Evolutionary conservation across 1,140 invertebrate species (phyloP).

Genomic region (Ditylenchus dipsaci): DNA sequence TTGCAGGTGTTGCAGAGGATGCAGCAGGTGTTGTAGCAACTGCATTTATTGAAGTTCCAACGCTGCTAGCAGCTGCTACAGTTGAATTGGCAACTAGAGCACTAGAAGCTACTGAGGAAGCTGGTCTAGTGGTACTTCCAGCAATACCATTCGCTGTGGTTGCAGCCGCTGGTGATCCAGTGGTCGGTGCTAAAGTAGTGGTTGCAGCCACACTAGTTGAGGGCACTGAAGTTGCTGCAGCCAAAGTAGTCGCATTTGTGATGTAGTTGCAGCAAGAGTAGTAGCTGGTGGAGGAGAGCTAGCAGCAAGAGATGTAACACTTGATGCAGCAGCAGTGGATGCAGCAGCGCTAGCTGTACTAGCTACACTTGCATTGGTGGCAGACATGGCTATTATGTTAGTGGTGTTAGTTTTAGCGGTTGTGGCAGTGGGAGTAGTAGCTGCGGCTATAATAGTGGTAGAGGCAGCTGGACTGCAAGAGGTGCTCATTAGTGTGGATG

Average conservation of each 20-base stretch:
- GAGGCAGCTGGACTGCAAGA: neutral
- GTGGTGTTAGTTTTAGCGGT: neutral
- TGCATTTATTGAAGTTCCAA: too few relatives aligned
- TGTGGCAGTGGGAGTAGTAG: constrained; percentile 4
- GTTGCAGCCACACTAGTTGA: neutral
- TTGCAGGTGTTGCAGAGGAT: too few relatives aligned
- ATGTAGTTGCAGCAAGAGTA: neutral
- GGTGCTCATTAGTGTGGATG: too few relatives aligned
- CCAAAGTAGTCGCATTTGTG: neutral
- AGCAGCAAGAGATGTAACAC: neutral
- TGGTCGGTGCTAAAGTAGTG: neutral
- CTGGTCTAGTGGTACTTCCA: neutral
- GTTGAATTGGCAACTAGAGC: neutral
- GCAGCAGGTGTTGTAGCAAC: too few relatives aligned
- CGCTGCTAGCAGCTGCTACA: neutral
- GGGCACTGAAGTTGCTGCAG: neutral
- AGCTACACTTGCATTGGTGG: neutral
- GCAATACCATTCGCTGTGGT: neutral
- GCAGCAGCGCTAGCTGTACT: neutral
- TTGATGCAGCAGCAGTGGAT: neutral
- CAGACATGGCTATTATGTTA: neutral
- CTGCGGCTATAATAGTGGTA: neutral
- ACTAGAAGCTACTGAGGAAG: neutral
- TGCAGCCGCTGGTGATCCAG: constrained; percentile 12
- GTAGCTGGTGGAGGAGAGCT: neutral